Evolutionary conservation across 2,797 vertebrate genomes (phyloP).

Genomic region (Mus caroli): DNA sequence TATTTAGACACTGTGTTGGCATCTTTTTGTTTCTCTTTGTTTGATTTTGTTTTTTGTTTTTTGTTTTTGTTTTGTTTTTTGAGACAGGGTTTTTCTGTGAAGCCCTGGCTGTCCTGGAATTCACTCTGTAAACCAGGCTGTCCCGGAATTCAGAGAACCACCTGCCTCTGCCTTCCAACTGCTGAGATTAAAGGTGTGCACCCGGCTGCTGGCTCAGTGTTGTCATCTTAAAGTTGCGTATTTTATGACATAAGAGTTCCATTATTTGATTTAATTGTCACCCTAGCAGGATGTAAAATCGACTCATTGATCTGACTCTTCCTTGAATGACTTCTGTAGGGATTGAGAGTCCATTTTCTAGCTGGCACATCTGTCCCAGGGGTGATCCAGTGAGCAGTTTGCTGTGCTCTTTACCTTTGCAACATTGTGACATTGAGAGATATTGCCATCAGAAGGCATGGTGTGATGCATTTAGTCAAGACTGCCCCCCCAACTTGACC

Average conservation of each 20-base stretch:
- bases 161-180: background rate
- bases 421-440: background rate
- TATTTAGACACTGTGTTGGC: background rate
- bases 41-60: background rate
- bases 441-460: background rate
- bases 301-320: background rate
- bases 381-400: background rate
- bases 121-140: background rate
- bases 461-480: background rate
- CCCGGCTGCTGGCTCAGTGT: background rate
- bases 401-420: background rate
- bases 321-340: constrained; percentile 16
- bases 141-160: background rate
- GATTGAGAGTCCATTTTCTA: background rate
- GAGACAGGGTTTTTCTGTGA: background rate
- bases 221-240: background rate
- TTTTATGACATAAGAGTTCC: background rate
- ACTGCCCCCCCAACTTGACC: background rate
- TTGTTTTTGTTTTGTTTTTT: background rate
- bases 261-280: background rate
- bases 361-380: background rate
- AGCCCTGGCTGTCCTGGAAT: background rate
- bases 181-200: no score
- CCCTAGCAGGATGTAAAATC: background rate
- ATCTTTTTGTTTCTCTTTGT: background rate